These are phyloP conservation scores for Toxonevra muliebris DNA, from an alignment of 2,888 invertebrate species.

Conservation along the genomic window DNA sequence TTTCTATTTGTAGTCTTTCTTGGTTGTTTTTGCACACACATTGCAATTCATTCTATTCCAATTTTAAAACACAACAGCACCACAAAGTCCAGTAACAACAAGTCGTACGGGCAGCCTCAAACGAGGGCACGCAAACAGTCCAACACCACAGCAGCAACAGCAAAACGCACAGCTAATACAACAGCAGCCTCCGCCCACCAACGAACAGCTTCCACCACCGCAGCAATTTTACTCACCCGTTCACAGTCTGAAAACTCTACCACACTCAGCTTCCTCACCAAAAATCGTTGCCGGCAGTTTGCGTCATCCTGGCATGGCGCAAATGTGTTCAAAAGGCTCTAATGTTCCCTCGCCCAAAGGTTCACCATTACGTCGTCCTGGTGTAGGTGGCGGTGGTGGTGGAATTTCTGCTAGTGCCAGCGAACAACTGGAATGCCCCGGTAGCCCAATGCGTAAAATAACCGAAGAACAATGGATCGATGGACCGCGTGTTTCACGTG, in stretches of 20 bases:
- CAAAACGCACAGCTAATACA: slow-evolving; percentile 25
- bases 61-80: slow-evolving; percentile 38
- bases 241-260: slow-evolving; percentile 53
- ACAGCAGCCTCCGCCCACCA: slow-evolving; percentile 33
- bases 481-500: slow-evolving; percentile 89
- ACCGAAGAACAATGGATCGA: slow-evolving; percentile 97
- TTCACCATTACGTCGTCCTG: slow-evolving; percentile 66
- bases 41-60: slow-evolving; percentile 4
- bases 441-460: slow-evolving; percentile 62
- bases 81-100: slow-evolving; percentile 52
- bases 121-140: slow-evolving; percentile 45
- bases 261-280: slow-evolving; percentile 50
- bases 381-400: slow-evolving; percentile 41
- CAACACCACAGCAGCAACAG: slow-evolving; percentile 42
- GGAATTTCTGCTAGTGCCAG: slow-evolving; percentile 34
- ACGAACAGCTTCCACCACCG: slow-evolving; percentile 31
- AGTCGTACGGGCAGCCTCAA: slow-evolving; percentile 57
- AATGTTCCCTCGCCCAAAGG: slow-evolving; percentile 69
- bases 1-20: too few relatives aligned
- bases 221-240: slow-evolving; percentile 49
- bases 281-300: slow-evolving; percentile 54
- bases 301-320: slow-evolving; percentile 51
- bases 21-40: neutral
- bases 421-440: slow-evolving; percentile 59
- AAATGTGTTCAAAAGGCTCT: slow-evolving; percentile 59